Percentiles rank a stretch among this genome's conserved stretches.
Evolutionary conservation across 2,113 vertebrate species (phyloP).

Genomic region (Quiscalus mexicanus): DNA sequence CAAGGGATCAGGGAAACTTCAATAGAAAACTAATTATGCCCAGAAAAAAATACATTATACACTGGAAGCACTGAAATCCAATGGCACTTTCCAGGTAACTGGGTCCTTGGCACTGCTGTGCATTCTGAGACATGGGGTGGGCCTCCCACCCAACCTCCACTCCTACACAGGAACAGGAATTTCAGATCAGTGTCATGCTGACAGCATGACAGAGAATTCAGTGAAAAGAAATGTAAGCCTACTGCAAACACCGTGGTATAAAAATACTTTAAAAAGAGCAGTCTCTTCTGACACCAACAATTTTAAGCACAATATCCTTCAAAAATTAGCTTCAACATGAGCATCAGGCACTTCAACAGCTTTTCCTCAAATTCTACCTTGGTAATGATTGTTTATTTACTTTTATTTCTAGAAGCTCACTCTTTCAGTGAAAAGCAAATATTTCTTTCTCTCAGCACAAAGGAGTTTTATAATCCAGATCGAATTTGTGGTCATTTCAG

Average conservation of each 20-base stretch:
- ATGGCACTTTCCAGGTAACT: not conserved
- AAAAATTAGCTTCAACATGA: not conserved
- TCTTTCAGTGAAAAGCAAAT: not conserved
- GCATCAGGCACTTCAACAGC: not conserved
- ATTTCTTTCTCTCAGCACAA: not conserved
- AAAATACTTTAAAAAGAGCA: not conserved
- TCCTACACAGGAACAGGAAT: not conserved
- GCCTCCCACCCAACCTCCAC: not conserved
- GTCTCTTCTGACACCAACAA: not conserved
- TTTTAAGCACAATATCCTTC: not conserved
- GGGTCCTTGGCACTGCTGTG: not conserved
- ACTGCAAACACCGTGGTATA: fast-evolving
- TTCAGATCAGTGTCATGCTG: not conserved
- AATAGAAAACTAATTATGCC: not conserved
- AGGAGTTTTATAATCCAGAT: not conserved
- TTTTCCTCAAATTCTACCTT: not conserved
- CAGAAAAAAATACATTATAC: not conserved
- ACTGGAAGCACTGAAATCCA: not conserved
- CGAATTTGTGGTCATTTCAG: not conserved
- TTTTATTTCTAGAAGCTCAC: not conserved
- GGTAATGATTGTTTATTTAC: not conserved
- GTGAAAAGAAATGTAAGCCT: not conserved
- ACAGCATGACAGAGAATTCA: not conserved
- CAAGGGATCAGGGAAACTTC: not conserved
- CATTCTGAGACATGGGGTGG: not conserved